A percentile compares a stretch with the other conserved stretches of the same genome.
phyloP scores from a whole-genome alignment of 2,888 invertebrate genomes.

The Bellardia pandia region DNA sequence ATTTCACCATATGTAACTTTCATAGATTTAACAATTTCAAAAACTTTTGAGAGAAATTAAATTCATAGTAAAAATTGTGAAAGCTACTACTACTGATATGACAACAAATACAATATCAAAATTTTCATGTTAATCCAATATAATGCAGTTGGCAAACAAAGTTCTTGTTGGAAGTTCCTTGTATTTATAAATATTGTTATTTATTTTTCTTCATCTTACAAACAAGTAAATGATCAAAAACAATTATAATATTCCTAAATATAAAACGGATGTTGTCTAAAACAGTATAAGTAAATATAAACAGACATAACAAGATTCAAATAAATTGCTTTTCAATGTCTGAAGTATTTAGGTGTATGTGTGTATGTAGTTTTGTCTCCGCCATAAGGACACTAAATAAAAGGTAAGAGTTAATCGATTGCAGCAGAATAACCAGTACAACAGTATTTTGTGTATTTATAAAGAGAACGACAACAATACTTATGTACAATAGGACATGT shows the following conservation, averaged over 20 bases:
- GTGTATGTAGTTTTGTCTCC: neutral
- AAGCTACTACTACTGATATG: no score
- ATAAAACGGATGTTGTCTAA: neutral
- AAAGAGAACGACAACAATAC: constrained; percentile 17
- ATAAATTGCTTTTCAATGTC: constrained; percentile 6
- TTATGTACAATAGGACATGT: constrained; percentile 18
- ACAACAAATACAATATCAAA: no score
- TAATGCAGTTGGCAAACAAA: no score
- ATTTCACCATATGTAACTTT: no score
- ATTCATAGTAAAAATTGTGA: no score
- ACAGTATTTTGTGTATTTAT: constrained; percentile 27
- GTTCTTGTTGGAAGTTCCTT: no score
- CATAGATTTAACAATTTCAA: no score
- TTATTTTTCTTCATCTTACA: neutral
- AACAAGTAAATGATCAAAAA: neutral
- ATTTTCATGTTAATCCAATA: no score
- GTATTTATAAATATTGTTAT: no score
- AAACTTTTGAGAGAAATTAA: no score
- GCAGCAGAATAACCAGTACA: neutral
- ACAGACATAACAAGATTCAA: neutral
- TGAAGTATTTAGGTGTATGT: neutral
- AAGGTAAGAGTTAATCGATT: constrained; percentile 12
- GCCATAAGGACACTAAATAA: neutral
- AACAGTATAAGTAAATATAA: neutral
- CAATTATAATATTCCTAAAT: neutral